Base-by-base conservation (phyloP, 2,113 vertebrate species). In the Tragelaphus scriptus region DNA sequence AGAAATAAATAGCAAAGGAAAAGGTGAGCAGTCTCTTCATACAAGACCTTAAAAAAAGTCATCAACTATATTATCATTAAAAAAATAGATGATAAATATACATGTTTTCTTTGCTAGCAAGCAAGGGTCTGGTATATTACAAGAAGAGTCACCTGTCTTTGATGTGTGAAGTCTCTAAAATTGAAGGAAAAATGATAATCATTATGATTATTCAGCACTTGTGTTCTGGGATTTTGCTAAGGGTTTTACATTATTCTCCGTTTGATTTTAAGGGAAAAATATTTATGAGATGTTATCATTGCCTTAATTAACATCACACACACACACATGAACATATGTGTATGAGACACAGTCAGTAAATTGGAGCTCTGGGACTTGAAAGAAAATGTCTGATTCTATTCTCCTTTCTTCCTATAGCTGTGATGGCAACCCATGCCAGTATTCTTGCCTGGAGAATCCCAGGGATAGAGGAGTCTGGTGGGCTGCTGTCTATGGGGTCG, bases 1-100 rank as follows among this genome's bases (percentile, higher is more conserved):
- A 89, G 26, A 68, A 88, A 98, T 40, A 96, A 98, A 97, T 61
- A 44, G 2, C 3, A 65, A 94, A 89, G 61, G 26, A 58, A 55
- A 59, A 56, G 3, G 58, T 88, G 19, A 19, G 28, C 7, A 40
- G 91, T 97, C 23, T 3, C 94, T 88, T 88, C 9, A 58, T 32
- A 59, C 28, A 87, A 82, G 8, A 96, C 32, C 36, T 59, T 12
- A 30, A 71, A 91, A 71, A 95, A 51, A 2, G 2, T 28, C 85
- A 51, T 51, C 9, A 53, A 14, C 40, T 90, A n/a, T 30, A 49
- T 44, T 92, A 13, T 23, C 84, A 79, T 36, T 21, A 3, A 13
- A n/a, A 14, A n/a, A 85, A 55, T 7, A 65, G 40, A 79, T 81
- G 36, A 28, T 53, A 93, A 85, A 81, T 94, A 56, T 19, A 47